These are phyloP conservation scores for Sternarchorhynchus goeldii DNA, from an alignment of 2,797 vertebrate genomes.

Conservation along the genomic window DNA sequence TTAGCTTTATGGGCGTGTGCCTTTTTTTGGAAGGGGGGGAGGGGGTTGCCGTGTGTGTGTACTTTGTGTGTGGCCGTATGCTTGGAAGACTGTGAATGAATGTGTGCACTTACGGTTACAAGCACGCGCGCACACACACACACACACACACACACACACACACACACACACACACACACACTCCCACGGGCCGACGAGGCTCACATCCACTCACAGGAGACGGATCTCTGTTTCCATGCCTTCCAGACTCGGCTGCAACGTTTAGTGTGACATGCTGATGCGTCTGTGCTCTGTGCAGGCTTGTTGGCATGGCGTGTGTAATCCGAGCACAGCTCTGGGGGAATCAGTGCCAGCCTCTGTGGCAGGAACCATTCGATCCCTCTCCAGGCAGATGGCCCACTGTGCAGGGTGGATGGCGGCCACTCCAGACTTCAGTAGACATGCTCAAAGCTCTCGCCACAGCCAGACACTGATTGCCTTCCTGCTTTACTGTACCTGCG, in stretches of 20 bases:
- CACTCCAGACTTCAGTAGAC: slow-evolving; percentile 50
- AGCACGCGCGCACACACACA: slow-evolving; percentile 7
- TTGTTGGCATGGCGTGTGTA: slow-evolving; percentile 78
- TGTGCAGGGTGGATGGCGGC: slow-evolving; percentile 55
- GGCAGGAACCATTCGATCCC: slow-evolving; percentile 79
- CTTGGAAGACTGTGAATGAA: slow-evolving; percentile 14
- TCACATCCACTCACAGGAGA: slow-evolving; percentile 16
- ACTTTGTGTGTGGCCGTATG: slow-evolving; percentile 18
- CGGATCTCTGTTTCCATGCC: slow-evolving; percentile 24
- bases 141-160: neutral
- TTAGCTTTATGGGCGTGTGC: slow-evolving; percentile 33
- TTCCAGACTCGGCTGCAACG: slow-evolving; percentile 20
- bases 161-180: slow-evolving; percentile 12
- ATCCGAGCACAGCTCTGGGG: slow-evolving; percentile 74
- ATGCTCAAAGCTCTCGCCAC: slow-evolving; percentile 15
- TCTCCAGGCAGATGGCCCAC: slow-evolving; percentile 81
- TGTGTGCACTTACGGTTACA: neutral
- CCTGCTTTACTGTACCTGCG: neutral
- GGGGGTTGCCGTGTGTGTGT: neutral
- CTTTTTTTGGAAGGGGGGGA: slow-evolving; percentile 20
- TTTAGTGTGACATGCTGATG: slow-evolving; percentile 48
- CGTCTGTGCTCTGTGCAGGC: slow-evolving; percentile 37
- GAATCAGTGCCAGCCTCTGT: slow-evolving; percentile 82
- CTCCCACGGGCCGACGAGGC: neutral
- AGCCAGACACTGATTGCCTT: slow-evolving; percentile 40